These are phyloP conservation scores for Urophycis tenuis DNA, from an alignment of 2,797 vertebrate species.

Conservation along the genomic window DNA sequence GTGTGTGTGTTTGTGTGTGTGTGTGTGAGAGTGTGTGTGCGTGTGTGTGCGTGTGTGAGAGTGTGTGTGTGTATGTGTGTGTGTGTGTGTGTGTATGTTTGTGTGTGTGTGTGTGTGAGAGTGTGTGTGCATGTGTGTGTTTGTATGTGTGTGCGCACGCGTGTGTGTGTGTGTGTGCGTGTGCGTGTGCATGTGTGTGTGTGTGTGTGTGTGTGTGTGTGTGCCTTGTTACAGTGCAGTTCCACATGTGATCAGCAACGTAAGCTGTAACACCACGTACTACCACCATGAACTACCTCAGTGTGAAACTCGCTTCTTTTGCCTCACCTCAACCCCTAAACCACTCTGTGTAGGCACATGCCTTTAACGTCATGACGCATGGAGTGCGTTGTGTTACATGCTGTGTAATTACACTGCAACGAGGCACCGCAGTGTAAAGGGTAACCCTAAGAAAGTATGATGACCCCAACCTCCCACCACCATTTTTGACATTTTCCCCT, in stretches of 20 bases:
- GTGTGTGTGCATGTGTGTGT: too few species aligned
- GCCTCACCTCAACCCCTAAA: not conserved
- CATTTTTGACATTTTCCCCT: not conserved
- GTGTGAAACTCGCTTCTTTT: not conserved
- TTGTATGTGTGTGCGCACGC: too few species aligned
- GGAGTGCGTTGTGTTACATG: not conserved
- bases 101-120: too few species aligned
- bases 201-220: too few species aligned
- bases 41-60: too few species aligned
- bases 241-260: not conserved
- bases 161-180: too few species aligned
- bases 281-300: not conserved
- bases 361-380: not conserved
- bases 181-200: too few species aligned
- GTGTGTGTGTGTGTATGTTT: too few species aligned
- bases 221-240: not conserved
- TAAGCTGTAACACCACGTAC: not conserved
- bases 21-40: too few species aligned
- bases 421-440: not conserved
- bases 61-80: too few species aligned
- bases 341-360: not conserved
- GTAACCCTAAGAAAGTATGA: not conserved
- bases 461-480: not conserved
- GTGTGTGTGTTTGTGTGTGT: too few species aligned
- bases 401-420: not conserved